Conservation (phyloP, 2,113 vertebrate genomes). For the Atractosteus spatula region DNA sequence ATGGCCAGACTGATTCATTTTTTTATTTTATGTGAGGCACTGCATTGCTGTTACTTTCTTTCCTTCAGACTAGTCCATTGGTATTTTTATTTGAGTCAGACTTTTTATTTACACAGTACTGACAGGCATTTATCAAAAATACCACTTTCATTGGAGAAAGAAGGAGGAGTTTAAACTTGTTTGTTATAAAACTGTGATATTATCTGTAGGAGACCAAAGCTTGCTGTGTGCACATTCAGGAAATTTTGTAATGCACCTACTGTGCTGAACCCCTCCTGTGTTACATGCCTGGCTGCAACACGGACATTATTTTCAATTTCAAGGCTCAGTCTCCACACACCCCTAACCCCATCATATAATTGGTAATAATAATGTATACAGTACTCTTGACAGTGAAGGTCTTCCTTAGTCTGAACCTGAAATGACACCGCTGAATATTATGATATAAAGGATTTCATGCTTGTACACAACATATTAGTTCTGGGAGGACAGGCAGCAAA, state of each 20-base stretch:
- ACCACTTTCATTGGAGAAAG: not conserved
- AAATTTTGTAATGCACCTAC: not conserved
- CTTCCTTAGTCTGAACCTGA: constrained; percentile 54
- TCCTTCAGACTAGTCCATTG: no score
- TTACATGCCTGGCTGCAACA: constrained; percentile 34
- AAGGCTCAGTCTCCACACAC: constrained; percentile 49
- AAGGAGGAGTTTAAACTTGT: not conserved
- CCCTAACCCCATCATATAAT: constrained; percentile 52
- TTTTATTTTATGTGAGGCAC: no score
- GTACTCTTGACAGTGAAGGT: constrained; percentile 53
- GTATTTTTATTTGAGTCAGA: no score
- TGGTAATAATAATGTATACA: constrained; percentile 60
- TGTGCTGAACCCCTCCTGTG: constrained; percentile 7
- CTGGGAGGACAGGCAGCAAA: constrained; percentile 6
- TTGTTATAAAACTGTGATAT: not conserved
- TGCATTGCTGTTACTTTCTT: no score
- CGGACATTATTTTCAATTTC: constrained; percentile 60
- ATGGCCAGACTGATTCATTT: no score
- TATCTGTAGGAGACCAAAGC: not conserved
- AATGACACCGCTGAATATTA: constrained; percentile 62
- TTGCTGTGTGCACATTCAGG: not conserved
- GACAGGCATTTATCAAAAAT: not conserved
- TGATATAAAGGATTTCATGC: constrained; percentile 62
- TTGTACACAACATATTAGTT: constrained; percentile 26
- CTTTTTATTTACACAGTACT: no score